Conservation (phyloP, 2,113 vertebrate genomes). For the Elgaria multicarinata region DNA sequence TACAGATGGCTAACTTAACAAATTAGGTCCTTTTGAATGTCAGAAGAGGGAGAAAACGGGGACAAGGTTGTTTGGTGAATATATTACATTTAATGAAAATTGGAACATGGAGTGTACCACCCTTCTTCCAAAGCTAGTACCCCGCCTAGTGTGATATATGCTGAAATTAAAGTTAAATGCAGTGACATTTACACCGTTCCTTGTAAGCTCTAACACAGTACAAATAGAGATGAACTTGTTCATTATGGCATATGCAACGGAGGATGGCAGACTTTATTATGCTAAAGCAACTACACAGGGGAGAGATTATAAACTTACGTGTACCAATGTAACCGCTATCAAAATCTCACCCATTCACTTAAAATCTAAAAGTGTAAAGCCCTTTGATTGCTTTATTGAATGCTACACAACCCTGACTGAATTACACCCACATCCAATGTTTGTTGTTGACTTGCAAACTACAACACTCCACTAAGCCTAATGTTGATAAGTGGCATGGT, state of each 20-base stretch:
- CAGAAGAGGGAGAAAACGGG: not conserved
- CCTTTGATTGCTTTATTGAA: slow-evolving; percentile 11
- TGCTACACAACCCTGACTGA: slow-evolving; percentile 16
- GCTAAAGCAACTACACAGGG: slow-evolving; percentile 32
- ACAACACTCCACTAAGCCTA: slow-evolving; percentile 14
- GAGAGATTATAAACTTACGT: slow-evolving; percentile 44
- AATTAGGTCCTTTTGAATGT: slow-evolving; percentile 4
- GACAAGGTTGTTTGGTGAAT: slow-evolving; percentile 44
- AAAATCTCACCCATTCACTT: slow-evolving; percentile 42
- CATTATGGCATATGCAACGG: slow-evolving; percentile 33
- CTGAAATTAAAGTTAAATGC: slow-evolving; percentile 32
- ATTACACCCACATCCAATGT: slow-evolving; percentile 21
- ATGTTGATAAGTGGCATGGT: not conserved
- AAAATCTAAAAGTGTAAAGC: slow-evolving; percentile 35
- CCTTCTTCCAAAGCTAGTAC: slow-evolving; percentile 17
- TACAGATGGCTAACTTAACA: not conserved
- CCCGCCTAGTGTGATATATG: slow-evolving; percentile 12
- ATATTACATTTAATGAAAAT: slow-evolving; percentile 19
- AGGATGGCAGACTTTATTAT: slow-evolving; percentile 40
- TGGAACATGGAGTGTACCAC: slow-evolving; percentile 14
- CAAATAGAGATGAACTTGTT: slow-evolving; percentile 41
- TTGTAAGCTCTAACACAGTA: slow-evolving; percentile 26
- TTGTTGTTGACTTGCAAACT: slow-evolving; percentile 39
- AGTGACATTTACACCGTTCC: slow-evolving; percentile 38
- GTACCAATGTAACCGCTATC: not conserved